Base-by-base conservation (phyloP, 2,113 vertebrate species). In the Poecilia latipinna region DNA sequence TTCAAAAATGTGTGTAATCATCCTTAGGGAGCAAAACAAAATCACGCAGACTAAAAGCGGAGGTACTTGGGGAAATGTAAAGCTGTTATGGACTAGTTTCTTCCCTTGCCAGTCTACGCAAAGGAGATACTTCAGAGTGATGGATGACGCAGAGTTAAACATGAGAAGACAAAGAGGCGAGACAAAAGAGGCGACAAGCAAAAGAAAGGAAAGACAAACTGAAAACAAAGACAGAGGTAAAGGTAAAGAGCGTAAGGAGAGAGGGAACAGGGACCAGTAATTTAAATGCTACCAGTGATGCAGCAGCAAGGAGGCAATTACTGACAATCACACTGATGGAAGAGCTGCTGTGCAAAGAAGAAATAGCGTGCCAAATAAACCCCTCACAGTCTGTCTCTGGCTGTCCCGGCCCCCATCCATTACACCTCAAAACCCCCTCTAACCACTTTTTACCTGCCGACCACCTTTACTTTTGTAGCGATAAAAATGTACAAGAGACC, bases 241-340 rank as follows among this genome's bases (percentile, higher is more conserved):
- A 70, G 61, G 42, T 74, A 66, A 66, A 80, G 64, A 69, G 70
- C 17, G 42, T 75, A 64, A 74, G 48, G 61, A 57, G 70, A 73
- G 24, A 42, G 51, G 48, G 76, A 42, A 61, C 57, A 67, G 60
- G 74, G 35, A 82, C 75, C 33, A 0, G 76, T 44, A 78, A 69
- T 82, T 74, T 86, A 63, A 82, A 78, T 12, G 32, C 76, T 22
- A 76, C 72, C 82, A 78, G 77, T 74, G 82, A 90, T 7, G 3
- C 62, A 87, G 77, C 79, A 72, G 80, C 57, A 66, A 88, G 60
- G 65, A 78, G 78, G 78, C 85, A 84, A 92, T 90, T 83, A 89
- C 86, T 78, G 82, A 83, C 89, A 77, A 85, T 88, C 85, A 82
- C 73, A 44, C 12, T 90, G 87, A 89, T 78, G 83, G 86, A 90